Base-by-base conservation (phyloP, 2,888 invertebrate genomes). In the Panorpa germanica region DNA sequence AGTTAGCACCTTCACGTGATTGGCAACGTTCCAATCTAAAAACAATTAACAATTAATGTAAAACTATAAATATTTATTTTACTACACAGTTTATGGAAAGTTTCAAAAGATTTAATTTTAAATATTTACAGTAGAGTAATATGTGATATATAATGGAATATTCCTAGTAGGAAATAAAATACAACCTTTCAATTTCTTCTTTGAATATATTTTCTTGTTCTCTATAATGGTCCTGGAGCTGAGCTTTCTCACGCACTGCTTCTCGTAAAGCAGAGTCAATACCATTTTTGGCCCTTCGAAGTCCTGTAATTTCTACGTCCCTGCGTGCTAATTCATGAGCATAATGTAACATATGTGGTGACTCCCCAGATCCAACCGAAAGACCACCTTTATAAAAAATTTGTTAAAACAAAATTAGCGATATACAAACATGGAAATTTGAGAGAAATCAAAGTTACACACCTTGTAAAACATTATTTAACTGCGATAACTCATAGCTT, bases 1-100 rank as follows among this genome's bases (percentile, higher is more conserved):
- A 53, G 52, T 86, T 88, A 0, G 83, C 82, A 5, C 80, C 80
- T 51, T 83, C 82, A 1, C 82, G 60, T 3, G 78, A 75, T 43
- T 76, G 77, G 40, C 64, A 70, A n/a, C 74, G 63, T 42, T 71
- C 64, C 34, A 75, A 50, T 42, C 76, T 74, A 49, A 8, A 48
- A 40, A 25, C 17, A 14, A 30, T 28, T 25, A 13, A 25, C 34
- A 24, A 29, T 3, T 20, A 2, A 41, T 37, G 31, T 17, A 35
- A 29, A 31, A 34, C 18, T 18, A 29, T 22, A 11, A n/a, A n/a
- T n/a, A n/a, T n/a, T n/a, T n/a, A 26, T 11, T 11, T 22, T 25
- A 18, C 24, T n/a, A 26, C 12, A 28, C 10, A 8, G 9, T 11
- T 26, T 34, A 16, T 3, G 13, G 13, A 19, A 20, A 5, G 4